These are phyloP conservation scores for Caenorhabditis tropicalis DNA, from an alignment of 1,140 invertebrate genomes.

Conservation along the genomic window DNA sequence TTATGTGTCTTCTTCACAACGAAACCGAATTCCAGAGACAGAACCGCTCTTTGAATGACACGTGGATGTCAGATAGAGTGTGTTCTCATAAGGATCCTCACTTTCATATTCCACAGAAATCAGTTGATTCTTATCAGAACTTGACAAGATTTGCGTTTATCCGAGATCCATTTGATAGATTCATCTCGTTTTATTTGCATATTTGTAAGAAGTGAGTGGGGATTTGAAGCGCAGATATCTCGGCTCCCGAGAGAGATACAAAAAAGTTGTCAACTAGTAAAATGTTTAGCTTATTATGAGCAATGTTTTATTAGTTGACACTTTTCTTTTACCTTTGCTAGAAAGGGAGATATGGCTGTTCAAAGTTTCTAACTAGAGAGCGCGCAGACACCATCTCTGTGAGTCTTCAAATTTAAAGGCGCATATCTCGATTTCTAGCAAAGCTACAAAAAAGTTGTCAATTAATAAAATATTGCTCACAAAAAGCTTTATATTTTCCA, in stretches of 20 bases:
- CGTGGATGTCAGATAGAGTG: constrained; percentile 20
- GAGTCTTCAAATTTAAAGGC: not conserved
- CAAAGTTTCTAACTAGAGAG: too few relatives aligned
- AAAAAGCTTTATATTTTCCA: too few relatives aligned
- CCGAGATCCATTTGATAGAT: constrained; percentile 10
- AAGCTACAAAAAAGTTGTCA: too few relatives aligned
- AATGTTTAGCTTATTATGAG: too few relatives aligned
- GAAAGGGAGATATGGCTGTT: too few relatives aligned
- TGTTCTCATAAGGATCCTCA: not conserved
- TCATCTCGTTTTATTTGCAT: constrained; percentile 3
- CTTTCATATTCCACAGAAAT: not conserved
- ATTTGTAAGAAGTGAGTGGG: constrained; percentile 16
- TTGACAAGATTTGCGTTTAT: not conserved
- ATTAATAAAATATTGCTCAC: too few relatives aligned
- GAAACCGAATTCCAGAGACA: not conserved
- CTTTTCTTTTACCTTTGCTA: too few relatives aligned
- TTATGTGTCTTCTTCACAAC: not conserved
- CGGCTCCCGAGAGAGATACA: too few relatives aligned
- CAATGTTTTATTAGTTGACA: too few relatives aligned
- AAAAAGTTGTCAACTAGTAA: too few relatives aligned
- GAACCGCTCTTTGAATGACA: not conserved
- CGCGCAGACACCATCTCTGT: too few relatives aligned
- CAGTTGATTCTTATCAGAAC: not conserved
- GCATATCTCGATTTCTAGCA: not conserved
- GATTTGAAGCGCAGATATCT: too few relatives aligned